Percentiles rank a stretch among this genome's conserved stretches.
Conservation (phyloP, 2,888 invertebrate species). For the Drosophila nigricruria region DNA sequence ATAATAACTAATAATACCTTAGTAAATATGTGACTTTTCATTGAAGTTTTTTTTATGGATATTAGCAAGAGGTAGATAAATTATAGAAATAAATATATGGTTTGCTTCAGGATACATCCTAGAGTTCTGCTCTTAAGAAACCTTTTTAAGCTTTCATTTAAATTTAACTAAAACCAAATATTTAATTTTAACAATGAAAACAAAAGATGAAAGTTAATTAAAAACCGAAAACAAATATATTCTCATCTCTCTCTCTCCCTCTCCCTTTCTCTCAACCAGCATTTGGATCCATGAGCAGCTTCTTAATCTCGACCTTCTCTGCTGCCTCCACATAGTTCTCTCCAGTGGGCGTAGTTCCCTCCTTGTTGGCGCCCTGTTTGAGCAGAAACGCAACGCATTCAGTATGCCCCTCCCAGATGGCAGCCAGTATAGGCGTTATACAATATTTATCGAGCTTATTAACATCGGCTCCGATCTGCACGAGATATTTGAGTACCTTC, state of each 20-base stretch:
- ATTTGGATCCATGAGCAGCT: slow-evolving; percentile 18
- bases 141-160: not conserved
- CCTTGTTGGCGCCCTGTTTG: slow-evolving; percentile 87
- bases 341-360: slow-evolving; percentile 43
- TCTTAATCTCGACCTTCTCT: slow-evolving; percentile 54
- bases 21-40: not conserved
- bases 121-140: too few relatives aligned
- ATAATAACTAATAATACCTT: not conserved
- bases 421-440: slow-evolving; percentile 95
- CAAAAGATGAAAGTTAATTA: not conserved
- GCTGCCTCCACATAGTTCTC: slow-evolving; percentile 47
- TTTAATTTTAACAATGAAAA: not conserved
- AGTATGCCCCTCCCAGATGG: slow-evolving; percentile 98
- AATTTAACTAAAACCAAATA: not conserved
- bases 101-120: not conserved
- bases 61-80: not conserved
- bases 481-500: slow-evolving; percentile 94
- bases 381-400: slow-evolving; percentile 95
- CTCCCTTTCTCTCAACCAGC: not conserved
- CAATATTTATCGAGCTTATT: slow-evolving; percentile 98
- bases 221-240: not conserved
- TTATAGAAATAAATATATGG: not conserved
- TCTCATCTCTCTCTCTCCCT: not conserved
- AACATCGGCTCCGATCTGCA: slow-evolving; percentile 95
- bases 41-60: not conserved